phyloP scores from a whole-genome alignment of 1,140 invertebrate genomes.

The Apis florea region DNA sequence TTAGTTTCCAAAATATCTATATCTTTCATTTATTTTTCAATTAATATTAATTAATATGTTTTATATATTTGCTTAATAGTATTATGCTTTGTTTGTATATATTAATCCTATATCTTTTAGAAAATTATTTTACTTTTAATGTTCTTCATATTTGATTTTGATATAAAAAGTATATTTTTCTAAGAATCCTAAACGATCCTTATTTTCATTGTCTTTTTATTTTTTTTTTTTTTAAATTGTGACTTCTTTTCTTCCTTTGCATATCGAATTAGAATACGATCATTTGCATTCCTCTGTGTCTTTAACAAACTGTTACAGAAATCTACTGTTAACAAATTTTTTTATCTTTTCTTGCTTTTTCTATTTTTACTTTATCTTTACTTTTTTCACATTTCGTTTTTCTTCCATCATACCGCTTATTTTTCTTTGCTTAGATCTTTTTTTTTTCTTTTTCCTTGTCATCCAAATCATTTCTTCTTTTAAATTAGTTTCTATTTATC shows the following conservation, averaged over 20 bases:
- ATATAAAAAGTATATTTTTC: no score
- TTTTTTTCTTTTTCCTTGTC: not conserved
- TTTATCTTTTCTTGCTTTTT: not conserved
- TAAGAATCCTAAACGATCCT: no score
- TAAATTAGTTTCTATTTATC: no score
- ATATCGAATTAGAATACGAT: constrained; percentile 41
- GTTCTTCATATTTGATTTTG: no score
- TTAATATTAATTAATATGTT: no score
- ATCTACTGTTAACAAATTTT: constrained; percentile 1
- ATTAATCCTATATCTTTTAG: no score
- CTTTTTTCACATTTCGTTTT: constrained; percentile 19
- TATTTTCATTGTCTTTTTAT: not conserved
- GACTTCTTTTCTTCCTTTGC: constrained; percentile 35
- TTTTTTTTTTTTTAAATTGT: not conserved
- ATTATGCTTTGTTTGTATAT: no score
- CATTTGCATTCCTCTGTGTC: constrained; percentile 55
- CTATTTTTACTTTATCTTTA: constrained; percentile 17
- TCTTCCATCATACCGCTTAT: not conserved
- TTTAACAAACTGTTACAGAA: not conserved
- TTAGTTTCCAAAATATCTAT: no score
- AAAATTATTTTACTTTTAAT: no score
- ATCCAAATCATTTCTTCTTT: no score
- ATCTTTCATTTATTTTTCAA: no score
- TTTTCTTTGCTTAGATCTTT: not conserved
- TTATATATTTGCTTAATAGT: no score